Conservation (phyloP, 2,113 vertebrate species). For the Lepus timidus region DNA sequence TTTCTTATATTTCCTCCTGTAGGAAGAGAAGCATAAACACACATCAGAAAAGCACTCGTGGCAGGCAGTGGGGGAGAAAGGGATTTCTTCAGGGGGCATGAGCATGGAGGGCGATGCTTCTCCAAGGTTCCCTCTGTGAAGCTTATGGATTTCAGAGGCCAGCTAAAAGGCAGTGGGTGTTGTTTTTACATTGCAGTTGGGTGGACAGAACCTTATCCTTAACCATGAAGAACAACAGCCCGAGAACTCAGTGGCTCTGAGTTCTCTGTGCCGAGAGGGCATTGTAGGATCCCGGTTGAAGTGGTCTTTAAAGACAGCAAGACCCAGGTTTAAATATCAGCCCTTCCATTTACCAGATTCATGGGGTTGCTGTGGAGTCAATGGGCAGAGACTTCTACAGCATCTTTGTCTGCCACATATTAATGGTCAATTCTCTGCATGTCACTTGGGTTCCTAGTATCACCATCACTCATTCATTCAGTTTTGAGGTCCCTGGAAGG, state of each 20-base stretch:
- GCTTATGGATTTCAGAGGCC: neutral
- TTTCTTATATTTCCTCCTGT: slow-evolving; percentile 99
- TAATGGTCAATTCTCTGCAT: neutral
- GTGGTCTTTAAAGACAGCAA: slow-evolving; percentile 9
- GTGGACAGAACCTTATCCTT: neutral
- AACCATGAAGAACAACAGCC: neutral
- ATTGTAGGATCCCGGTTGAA: neutral
- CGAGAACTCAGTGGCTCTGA: neutral
- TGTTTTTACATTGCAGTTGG: neutral
- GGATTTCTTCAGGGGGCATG: neutral
- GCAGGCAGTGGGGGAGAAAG: neutral
- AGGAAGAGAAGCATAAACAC: slow-evolving; percentile 89
- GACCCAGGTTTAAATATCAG: slow-evolving; percentile 15
- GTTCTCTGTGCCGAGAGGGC: neutral
- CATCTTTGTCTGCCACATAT: neutral
- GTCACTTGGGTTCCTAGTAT: neutral
- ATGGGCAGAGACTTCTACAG: neutral
- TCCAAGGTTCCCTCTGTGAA: neutral
- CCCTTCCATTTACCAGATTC: neutral
- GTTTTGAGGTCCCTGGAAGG: neutral
- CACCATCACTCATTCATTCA: neutral
- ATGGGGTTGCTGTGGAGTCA: neutral
- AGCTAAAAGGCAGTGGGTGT: neutral
- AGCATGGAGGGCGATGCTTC: neutral
- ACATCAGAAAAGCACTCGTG: slow-evolving; percentile 69